A percentile compares a stretch with the other conserved stretches of the same genome.
Evolutionary conservation across 2,888 invertebrate species (phyloP).

Genomic region (Philereme transversata): DNA sequence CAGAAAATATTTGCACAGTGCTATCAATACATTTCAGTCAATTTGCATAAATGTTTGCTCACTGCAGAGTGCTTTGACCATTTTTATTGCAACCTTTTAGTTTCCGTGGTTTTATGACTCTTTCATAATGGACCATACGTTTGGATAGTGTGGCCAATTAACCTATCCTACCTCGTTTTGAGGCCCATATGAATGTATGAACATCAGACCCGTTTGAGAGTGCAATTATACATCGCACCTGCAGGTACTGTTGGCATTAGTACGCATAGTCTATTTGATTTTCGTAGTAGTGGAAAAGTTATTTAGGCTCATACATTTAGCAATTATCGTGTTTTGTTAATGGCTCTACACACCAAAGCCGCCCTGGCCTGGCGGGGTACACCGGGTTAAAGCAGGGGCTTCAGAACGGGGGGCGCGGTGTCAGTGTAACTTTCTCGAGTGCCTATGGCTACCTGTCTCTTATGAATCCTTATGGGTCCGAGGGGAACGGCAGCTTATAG

Average conservation of each 20-base stretch:
- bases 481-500: too few species aligned
- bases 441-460: too few species aligned
- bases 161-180: conserved; percentile 20
- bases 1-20: conserved; percentile 68
- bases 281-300: neutral
- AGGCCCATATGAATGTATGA: conserved; percentile 13
- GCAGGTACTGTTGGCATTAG: neutral
- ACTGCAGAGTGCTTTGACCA: conserved; percentile 62
- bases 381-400: too few species aligned
- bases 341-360: too few species aligned
- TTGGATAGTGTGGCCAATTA: conserved; percentile 34
- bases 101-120: conserved; percentile 54
- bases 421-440: too few species aligned
- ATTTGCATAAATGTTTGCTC: conserved; percentile 70
- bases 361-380: too few species aligned
- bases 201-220: conserved; percentile 4
- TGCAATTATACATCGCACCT: conserved; percentile 1
- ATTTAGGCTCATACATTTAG: neutral
- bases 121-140: conserved; percentile 40
- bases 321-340: neutral
- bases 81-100: conserved; percentile 68
- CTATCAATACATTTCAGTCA: conserved; percentile 71
- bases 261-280: neutral
- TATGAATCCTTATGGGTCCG: too few species aligned
- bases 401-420: too few species aligned